phyloP scores from a whole-genome alignment of 2,888 invertebrate genomes.

The Cecidostiba fungosa region DNA sequence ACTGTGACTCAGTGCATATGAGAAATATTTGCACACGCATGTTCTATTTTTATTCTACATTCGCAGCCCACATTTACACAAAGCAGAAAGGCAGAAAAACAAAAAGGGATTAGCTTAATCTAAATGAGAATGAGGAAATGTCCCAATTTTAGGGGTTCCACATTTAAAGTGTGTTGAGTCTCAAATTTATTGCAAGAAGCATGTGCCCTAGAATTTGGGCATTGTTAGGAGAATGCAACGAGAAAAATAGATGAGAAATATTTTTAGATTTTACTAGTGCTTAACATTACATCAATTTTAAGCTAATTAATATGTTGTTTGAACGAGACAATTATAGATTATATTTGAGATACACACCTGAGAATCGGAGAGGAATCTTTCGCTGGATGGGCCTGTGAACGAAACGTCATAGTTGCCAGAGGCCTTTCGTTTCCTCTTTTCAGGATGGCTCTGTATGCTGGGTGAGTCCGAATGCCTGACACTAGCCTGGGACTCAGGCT shows the following conservation, averaged over 20 bases:
- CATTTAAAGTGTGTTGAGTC: not conserved
- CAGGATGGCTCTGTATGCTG: constrained; percentile 76
- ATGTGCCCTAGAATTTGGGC: not conserved
- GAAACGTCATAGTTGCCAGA: constrained; percentile 87
- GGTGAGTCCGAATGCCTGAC: constrained; percentile 76
- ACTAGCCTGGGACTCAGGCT: constrained; percentile 74
- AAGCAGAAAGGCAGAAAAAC: constrained; percentile 41
- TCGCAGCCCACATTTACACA: constrained; percentile 40
- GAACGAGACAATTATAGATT: not conserved
- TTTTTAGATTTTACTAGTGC: not conserved
- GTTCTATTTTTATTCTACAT: constrained; percentile 56
- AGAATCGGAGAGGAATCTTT: constrained; percentile 86
- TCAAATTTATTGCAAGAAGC: constrained; percentile 3
- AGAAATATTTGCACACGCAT: constrained; percentile 60
- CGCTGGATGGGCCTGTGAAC: constrained; percentile 83
- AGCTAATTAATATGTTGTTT: not conserved
- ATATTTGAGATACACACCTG: constrained; percentile 81
- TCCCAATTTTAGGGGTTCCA: not conserved
- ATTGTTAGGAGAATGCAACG: not conserved
- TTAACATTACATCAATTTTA: not conserved
- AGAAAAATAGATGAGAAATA: not conserved
- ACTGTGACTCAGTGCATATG: constrained; percentile 50
- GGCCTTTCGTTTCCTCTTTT: constrained; percentile 85
- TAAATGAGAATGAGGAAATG: constrained; percentile 8
- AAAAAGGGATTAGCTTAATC: constrained; percentile 27